A percentile compares a stretch with the other conserved stretches of the same genome.
Evolutionary conservation across 2,797 vertebrate genomes (phyloP).

Genomic region (Meda fulgida): DNA sequence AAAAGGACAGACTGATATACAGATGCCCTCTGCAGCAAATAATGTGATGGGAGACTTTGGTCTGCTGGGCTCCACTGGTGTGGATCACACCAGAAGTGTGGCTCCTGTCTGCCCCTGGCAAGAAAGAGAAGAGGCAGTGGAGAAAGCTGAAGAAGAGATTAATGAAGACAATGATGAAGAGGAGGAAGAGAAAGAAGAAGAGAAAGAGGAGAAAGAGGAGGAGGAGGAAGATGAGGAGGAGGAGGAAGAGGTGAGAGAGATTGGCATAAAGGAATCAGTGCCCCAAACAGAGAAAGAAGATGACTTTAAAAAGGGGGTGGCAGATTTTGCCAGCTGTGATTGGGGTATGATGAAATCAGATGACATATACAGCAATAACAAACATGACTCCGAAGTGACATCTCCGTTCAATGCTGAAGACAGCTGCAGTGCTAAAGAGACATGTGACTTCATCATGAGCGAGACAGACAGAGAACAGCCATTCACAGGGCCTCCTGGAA

Average conservation of each 20-base stretch:
- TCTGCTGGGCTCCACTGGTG: conserved; percentile 53
- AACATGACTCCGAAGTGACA: conserved; percentile 29
- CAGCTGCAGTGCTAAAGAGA: conserved; percentile 17
- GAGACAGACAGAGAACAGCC: conserved; percentile 52
- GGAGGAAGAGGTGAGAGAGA: conserved; percentile 67
- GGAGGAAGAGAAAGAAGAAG: conserved; percentile 71
- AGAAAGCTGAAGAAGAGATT: conserved; percentile 83
- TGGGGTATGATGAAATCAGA: conserved; percentile 39
- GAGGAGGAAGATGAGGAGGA: conserved; percentile 74
- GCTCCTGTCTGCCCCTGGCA: conserved; percentile 66
- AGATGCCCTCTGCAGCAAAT: conserved; percentile 57
- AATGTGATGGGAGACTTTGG: conserved; percentile 58
- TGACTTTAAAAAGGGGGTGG: conserved; percentile 25
- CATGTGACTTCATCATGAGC: conserved; percentile 38
- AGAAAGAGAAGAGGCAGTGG: conserved; percentile 77
- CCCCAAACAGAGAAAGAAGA: conserved; percentile 21
- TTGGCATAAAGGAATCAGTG: conserved; percentile 53
- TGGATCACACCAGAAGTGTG: conserved; percentile 59
- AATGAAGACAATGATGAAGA: conserved; percentile 79
- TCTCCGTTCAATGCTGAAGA: conserved; percentile 17
- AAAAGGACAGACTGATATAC: conserved; percentile 61
- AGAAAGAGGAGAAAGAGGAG: conserved; percentile 64
- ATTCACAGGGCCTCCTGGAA: conserved; percentile 77
- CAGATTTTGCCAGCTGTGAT: conserved; percentile 36
- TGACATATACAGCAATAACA: conserved; percentile 31